Evolutionary conservation across 2,797 vertebrate genomes (phyloP).

Genomic region (Miichthys miiuy): DNA sequence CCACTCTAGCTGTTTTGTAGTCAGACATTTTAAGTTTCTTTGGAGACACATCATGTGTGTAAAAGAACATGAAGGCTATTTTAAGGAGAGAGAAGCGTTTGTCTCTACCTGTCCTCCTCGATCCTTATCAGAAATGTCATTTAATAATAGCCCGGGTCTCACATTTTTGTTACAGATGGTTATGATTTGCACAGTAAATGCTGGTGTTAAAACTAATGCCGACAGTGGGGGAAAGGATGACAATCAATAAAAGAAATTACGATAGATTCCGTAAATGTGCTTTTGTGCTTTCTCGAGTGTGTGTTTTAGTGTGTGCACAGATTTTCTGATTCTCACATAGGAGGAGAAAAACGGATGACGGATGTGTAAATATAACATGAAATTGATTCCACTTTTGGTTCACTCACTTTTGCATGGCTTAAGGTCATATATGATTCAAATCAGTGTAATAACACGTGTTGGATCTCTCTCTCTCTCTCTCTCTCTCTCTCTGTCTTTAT

Average conservation of each 20-base stretch:
- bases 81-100: conserved; percentile 46
- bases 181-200: conserved; percentile 54
- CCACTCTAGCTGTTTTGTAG: conserved; percentile 49
- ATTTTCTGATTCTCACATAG: conserved; percentile 15
- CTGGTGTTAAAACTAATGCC: conserved; percentile 43
- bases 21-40: conserved; percentile 58
- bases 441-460: conserved; percentile 61
- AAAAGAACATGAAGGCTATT: conserved; percentile 52
- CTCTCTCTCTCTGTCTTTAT: conserved; percentile 26
- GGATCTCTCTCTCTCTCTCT: conserved; percentile 32
- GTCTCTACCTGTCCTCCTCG: conserved; percentile 44
- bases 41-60: conserved; percentile 19
- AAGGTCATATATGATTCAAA: conserved; percentile 60
- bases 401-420: conserved; percentile 36
- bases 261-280: conserved; percentile 44
- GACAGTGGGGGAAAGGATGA: conserved; percentile 43
- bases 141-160: conserved; percentile 38
- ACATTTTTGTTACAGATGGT: conserved; percentile 40
- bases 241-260: conserved; percentile 59
- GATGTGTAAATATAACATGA: conserved; percentile 65
- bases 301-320: conserved; percentile 11
- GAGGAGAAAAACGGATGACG: conserved; percentile 11
- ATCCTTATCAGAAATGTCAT: conserved; percentile 51
- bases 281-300: conserved; percentile 26
- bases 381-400: conserved; percentile 64